Base-by-base conservation (phyloP, 1,140 invertebrate species). In the Trialeurodes vaporariorum region DNA sequence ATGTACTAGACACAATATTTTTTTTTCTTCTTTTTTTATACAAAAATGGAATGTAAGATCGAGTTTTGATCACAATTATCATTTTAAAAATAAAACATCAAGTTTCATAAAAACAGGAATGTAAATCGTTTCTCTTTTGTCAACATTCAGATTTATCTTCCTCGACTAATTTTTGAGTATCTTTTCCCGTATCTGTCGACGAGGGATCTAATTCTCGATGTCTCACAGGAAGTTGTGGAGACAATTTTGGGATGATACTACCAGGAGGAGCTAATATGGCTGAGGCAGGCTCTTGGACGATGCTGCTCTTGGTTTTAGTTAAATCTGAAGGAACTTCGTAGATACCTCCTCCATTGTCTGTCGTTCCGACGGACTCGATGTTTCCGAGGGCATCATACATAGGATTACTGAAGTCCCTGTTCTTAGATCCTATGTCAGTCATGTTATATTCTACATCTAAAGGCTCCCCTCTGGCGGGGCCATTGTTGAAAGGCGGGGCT, bases 391-490 rank as follows among this genome's bases (percentile, higher is more conserved):
- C 93, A 74, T 97, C 94, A 77, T 96, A 98, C 92, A 98, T 95
- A 12, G 94, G 94, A 81, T 96, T 97, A 74, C 88, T 90, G 79
- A 97, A 96, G 79, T 97, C 93, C 64, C 93, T 83, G 64, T 87
- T 88, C 77, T 92, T 92, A 68, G 80, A 81, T 69, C 83, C 82
- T 27, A 89, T 82, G 62, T 90, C 86, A 60, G 84, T 84, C 64
- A 92, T 78, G 72, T 85, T 87, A 76, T 91, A 92, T 59, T 90
- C 89, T 27, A 87, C 87, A 73, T 93, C 89, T 70, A 87, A 74
- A 1, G 83, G 81, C 71, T 85, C 82, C 67, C 74, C 76, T 65
- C 70, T 65, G 12, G 67, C 67, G 23, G 77, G 74, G 13, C 77
- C 78, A 67, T 79, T 79, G 40, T 78, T 81, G 71, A 85, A 85